phyloP scores from a whole-genome alignment of 2,113 vertebrate species.

The Phrynosoma blainvillii region DNA sequence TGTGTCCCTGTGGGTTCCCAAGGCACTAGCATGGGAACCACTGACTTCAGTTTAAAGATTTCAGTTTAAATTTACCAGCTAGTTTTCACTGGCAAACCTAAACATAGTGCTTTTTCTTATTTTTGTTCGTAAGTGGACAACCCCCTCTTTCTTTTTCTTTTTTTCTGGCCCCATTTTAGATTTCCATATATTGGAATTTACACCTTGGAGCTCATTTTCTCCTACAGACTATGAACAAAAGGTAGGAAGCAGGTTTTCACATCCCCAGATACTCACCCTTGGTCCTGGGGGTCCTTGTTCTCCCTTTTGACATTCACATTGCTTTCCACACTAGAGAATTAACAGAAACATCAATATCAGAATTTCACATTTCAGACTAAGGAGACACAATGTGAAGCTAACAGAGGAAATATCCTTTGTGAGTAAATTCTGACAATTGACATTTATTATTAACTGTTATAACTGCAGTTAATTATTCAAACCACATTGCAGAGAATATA shows the following conservation, averaged over 20 bases:
- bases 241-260: not conserved
- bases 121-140: not conserved
- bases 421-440: not conserved
- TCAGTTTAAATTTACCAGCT: not conserved
- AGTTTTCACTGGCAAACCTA: not conserved
- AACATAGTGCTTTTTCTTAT: not conserved
- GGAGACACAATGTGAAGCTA: not conserved
- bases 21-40: no score
- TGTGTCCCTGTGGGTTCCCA: no score
- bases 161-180: not conserved
- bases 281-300: conserved; percentile 77
- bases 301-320: conserved; percentile 85
- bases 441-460: not conserved
- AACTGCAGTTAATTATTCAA: not conserved
- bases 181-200: not conserved
- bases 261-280: conserved; percentile 77
- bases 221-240: not conserved
- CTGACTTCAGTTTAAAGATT: not conserved
- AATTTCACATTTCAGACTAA: not conserved
- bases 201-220: not conserved
- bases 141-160: not conserved
- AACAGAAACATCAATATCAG: conserved; percentile 27
- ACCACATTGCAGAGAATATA: not conserved
- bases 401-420: not conserved
- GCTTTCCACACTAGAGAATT: conserved; percentile 78